Conservation (phyloP, 2,888 invertebrate species). For the Adelphocoris suturalis region DNA sequence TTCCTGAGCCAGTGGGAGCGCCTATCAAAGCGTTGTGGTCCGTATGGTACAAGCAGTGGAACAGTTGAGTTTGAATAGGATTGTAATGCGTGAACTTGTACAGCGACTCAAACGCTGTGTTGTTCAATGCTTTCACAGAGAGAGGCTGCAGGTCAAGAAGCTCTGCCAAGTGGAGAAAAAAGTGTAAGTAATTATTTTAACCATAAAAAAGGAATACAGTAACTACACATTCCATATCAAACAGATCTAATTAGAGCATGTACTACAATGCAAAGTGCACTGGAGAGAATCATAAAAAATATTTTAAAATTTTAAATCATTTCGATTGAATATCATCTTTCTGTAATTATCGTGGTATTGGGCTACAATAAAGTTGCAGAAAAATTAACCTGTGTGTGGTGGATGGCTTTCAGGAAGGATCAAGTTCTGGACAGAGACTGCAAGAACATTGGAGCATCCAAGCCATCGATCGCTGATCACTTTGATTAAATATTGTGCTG, state of each 20-base stretch:
- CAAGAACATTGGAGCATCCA: conserved; percentile 82
- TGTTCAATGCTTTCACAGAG: conserved; percentile 89
- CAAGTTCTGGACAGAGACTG: conserved; percentile 89
- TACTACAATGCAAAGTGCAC: no score
- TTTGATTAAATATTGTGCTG: conserved; percentile 93
- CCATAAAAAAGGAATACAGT: not conserved
- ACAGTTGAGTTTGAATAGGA: conserved; percentile 98
- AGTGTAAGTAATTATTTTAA: no score
- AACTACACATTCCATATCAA: no score
- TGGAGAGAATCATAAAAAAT: no score
- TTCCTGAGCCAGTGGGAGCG: conserved; percentile 98
- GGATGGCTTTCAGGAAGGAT: conserved; percentile 95
- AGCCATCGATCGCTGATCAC: conserved; percentile 93
- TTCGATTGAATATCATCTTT: no score
- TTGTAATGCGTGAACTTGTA: conserved; percentile 97
- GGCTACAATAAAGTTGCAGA: no score
- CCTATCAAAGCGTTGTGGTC: conserved; percentile 95
- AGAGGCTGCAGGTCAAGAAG: conserved; percentile 94
- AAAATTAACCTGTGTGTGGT: conserved; percentile 88
- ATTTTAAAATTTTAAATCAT: no score
- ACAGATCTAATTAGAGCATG: no score
- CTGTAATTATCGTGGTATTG: no score
- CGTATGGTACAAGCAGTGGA: conserved; percentile 96
- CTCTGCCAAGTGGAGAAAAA: conserved; percentile 80
- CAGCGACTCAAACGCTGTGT: conserved; percentile 87